These are phyloP conservation scores for Amiota minor DNA, from an alignment of 2,888 invertebrate species.

Conservation along the genomic window DNA sequence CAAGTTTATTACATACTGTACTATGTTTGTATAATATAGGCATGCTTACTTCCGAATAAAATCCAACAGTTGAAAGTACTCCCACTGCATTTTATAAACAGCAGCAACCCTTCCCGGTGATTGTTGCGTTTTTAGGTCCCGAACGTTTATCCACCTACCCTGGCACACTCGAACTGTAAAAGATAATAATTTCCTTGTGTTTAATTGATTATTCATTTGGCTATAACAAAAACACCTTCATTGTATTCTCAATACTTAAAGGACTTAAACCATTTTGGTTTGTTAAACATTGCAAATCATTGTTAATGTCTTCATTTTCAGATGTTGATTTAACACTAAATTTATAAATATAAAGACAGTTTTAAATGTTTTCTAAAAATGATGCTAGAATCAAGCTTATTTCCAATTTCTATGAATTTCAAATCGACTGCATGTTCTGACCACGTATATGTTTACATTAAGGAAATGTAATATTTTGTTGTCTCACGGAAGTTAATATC, in stretches of 20 bases:
- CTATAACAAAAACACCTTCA: slow-evolving; percentile 4
- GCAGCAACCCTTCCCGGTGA: too few relatives aligned
- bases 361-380: neutral
- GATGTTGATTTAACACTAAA: slow-evolving; percentile 54
- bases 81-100: too few relatives aligned
- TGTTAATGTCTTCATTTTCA: neutral
- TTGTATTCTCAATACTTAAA: neutral
- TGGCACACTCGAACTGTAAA: too few relatives aligned
- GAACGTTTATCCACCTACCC: too few relatives aligned
- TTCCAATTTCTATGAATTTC: slow-evolving; percentile 59
- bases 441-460: slow-evolving; percentile 70
- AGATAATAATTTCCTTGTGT: too few relatives aligned
- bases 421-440: slow-evolving; percentile 51
- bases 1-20: too few relatives aligned
- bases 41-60: too few relatives aligned
- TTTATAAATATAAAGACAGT: neutral
- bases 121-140: too few relatives aligned
- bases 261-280: slow-evolving; percentile 1
- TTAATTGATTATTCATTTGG: slow-evolving; percentile 1
- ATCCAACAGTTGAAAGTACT: too few relatives aligned
- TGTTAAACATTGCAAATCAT: neutral
- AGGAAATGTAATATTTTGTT: slow-evolving; percentile 65
- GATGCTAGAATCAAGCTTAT: slow-evolving; percentile 50
- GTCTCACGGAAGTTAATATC: slow-evolving; percentile 68
- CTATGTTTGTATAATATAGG: too few relatives aligned